Percentiles rank a stretch among this genome's conserved stretches.
Evolutionary conservation across 2,888 invertebrate species (phyloP).

Genomic region (Sialis lutaria): DNA sequence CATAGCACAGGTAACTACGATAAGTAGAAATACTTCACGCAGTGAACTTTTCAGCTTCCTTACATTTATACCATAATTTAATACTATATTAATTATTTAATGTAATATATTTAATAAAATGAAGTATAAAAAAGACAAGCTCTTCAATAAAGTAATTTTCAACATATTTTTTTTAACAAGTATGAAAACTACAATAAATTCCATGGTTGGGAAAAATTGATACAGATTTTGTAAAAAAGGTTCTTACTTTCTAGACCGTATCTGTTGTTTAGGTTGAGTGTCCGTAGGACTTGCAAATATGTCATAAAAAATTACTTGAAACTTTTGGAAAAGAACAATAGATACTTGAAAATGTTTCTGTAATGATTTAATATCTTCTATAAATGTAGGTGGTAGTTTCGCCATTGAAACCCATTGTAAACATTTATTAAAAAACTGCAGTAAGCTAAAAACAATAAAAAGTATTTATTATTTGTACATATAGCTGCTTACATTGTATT

Average conservation of each 20-base stretch:
- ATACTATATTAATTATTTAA: no score
- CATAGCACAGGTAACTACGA: no score
- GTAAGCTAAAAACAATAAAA: slow-evolving; percentile 42
- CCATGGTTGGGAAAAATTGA: not conserved
- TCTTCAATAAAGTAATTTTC: no score
- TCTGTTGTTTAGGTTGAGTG: slow-evolving; percentile 33
- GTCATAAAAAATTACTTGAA: slow-evolving; percentile 70
- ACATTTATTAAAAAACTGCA: slow-evolving; percentile 88
- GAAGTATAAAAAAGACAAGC: no score
- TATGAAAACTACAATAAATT: not conserved
- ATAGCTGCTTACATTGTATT: not conserved
- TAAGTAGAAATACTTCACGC: no score
- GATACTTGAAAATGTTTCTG: slow-evolving; percentile 88
- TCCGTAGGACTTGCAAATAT: slow-evolving; percentile 61
- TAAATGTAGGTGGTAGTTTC: slow-evolving; percentile 65
- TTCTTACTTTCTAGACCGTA: slow-evolving; percentile 43
- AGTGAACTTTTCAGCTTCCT: no score
- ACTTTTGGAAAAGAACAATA: slow-evolving; percentile 84
- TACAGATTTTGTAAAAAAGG: slow-evolving; percentile 18
- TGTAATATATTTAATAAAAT: no score
- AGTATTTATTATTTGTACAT: not conserved
- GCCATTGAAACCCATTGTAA: slow-evolving; percentile 94
- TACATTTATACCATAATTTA: no score
- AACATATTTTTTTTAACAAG: not conserved
- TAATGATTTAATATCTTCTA: slow-evolving; percentile 63